Base-by-base conservation (phyloP, 2,888 invertebrate genomes). In the Hipparchia sbordonii region DNA sequence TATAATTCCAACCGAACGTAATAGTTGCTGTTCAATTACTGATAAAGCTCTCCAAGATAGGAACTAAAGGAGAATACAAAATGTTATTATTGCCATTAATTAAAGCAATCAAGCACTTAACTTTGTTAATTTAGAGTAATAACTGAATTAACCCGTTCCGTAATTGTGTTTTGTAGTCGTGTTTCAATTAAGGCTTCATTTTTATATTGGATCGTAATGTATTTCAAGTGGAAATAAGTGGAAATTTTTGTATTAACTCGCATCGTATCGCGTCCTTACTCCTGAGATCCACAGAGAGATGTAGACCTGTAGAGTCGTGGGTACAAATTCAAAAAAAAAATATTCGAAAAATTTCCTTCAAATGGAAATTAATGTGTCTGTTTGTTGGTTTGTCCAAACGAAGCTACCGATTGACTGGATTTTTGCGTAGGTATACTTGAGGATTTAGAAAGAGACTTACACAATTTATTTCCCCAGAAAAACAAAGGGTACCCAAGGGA, bases 11-110 rank as follows among this genome's bases (percentile, higher is more conserved):
- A 84, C 82, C 79, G 80, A 81, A 82, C 84, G 84, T 87, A 86
- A 90, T 87, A 85, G 85, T 84, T 84, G 84, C 84, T 85, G 88
- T 88, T 87, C 85, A 89, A 88, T 88, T 85, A 86, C 82, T 86
- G 84, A 88, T 89, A 88, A 87, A 89, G 83, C 85, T 85, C 81
- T 80, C 80, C 75, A 79, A 81, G 84, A 85, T 86, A 87, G 85
- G 82, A 87, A 86, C 82, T 84, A 81, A 82, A 82, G 82, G 83
- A 83, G 82, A 82, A 81, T 83, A 83, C 81, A 77, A 82, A 84
- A 84, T 83, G 83, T 82, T 85, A 82, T 85, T 84, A 84, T 82
- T 80, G 76, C 79, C 77, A 77, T 80, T 80, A 79, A 74, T 79
- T 78, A 80, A 57, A 74, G 74, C 72, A 78, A 74, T 79, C 77